Base-by-base conservation (phyloP, 2,797 vertebrate species). In the Catostomus latipinnis region DNA sequence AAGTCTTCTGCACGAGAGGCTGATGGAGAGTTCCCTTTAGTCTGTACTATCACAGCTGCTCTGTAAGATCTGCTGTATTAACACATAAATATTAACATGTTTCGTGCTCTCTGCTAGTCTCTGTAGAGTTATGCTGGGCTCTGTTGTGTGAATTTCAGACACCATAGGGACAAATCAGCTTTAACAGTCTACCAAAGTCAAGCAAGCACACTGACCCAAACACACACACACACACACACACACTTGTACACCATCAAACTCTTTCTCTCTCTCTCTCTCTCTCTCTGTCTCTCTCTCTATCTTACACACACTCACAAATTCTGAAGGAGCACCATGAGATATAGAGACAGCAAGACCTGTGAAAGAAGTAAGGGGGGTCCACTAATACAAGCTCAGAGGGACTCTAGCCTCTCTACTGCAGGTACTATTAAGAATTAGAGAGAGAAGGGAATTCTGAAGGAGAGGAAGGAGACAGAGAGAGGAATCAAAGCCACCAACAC, bases 51-150 rank as follows among this genome's bases (percentile, higher is more conserved):
- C 14, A 13, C 76, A 78, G 66, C 57, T 53, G 66, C 9, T 3
- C 57, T 61, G 76, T 70, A 78, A 53, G 66, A 78, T 78, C 66
- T 70, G 70, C 76, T 69, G 66, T 76, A 76, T 76, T 69, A 78
- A 61, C 46, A 78, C 76, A 78, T 78, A 69, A 53, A 78, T 78
- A 78, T 78, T 62, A 70, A 70, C 61, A 61, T 53, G 66, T 78
- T 57, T 68, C 45, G 6, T 56, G 63, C 74, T 76, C 63, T 68
- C n/a, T 53, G 34, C 76, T 49, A 57, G 57, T 80, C 71, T 80
- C 77, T 49, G 34, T 45, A 22, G 69, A 62, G 77, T 73, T 57
- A 49, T 12, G 0, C 60, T 52, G 45, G 61, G 58, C 77, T 80
- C 60, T 79, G 70, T 67, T 73, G 77, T 71, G 66, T 66, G 60